Conservation (phyloP, 2,888 invertebrate species). For the Tipula helvola region DNA sequence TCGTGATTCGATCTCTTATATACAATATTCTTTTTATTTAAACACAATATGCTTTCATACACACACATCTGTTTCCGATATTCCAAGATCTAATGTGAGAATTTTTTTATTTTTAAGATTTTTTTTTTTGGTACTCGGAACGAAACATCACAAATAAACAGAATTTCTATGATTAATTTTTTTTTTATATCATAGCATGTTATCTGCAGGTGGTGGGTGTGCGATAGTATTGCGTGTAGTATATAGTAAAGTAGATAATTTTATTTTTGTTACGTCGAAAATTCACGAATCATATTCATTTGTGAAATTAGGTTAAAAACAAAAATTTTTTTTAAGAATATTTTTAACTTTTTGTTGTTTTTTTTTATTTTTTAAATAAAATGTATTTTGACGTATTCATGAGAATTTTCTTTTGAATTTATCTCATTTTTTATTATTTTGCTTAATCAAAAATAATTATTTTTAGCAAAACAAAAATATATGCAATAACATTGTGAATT, state of each 20-base stretch:
- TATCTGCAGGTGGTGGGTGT: conserved; percentile 4
- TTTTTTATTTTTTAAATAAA: background rate
- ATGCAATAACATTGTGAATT: background rate
- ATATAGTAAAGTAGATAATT: background rate
- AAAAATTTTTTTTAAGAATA: background rate
- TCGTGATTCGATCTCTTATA: background rate
- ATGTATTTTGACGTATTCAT: background rate
- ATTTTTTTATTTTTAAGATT: background rate
- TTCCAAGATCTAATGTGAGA: background rate
- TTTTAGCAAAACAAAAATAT: background rate
- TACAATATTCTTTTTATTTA: background rate
- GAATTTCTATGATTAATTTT: background rate
- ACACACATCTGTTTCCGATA: background rate
- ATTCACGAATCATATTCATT: background rate
- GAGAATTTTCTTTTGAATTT: background rate
- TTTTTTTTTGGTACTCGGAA: background rate
- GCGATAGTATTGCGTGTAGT: background rate
- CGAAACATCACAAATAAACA: background rate
- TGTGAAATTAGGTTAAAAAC: background rate
- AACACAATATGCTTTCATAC: background rate
- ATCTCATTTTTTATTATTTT: background rate
- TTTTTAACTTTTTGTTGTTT: background rate
- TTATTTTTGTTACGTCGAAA: background rate
- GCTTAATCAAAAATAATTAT: background rate
- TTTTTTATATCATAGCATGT: background rate